These are phyloP conservation scores for Pseudochromis fuscus DNA, from an alignment of 2,797 vertebrate species.

Conservation along the genomic window DNA sequence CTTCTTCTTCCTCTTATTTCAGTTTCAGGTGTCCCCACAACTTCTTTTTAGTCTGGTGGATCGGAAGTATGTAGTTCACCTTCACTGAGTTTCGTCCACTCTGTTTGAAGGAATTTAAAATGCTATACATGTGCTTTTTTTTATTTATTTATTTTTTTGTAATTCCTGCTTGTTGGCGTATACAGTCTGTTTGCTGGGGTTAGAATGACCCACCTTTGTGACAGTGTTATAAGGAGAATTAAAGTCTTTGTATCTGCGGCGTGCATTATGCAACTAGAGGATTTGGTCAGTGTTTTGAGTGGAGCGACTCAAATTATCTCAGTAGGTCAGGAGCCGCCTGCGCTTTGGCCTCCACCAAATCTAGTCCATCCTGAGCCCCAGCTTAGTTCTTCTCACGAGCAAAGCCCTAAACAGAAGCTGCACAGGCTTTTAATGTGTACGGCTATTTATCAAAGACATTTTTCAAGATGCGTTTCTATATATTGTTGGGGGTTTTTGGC, in stretches of 20 bases:
- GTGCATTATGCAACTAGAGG: background rate
- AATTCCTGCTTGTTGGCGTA: too few species aligned
- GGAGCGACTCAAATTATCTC: slow-evolving; percentile 10
- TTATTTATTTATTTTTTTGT: background rate
- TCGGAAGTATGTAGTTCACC: slow-evolving; percentile 2
- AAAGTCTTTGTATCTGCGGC: background rate
- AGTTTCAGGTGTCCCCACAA: background rate
- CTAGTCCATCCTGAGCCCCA: slow-evolving; percentile 15
- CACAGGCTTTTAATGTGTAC: too few species aligned
- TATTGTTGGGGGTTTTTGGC: too few species aligned
- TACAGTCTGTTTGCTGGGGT: too few species aligned
- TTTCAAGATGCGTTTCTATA: too few species aligned
- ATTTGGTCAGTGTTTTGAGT: slow-evolving; percentile 17
- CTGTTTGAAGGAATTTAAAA: too few species aligned
- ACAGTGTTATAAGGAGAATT: background rate
- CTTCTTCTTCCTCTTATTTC: background rate
- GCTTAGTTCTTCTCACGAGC: slow-evolving; percentile 1
- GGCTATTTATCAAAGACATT: too few species aligned
- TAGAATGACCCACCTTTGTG: background rate
- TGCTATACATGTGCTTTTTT: too few species aligned
- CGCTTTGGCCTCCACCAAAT: background rate
- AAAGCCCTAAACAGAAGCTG: background rate
- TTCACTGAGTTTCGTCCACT: too few species aligned
- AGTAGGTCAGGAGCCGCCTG: slow-evolving; percentile 28
- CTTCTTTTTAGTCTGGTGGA: slow-evolving; percentile 20